A percentile compares a stretch with the other conserved stretches of the same genome.
These are phyloP conservation scores for Thunnus maccoyii DNA, from an alignment of 2,113 vertebrate species.

Conservation along the genomic window DNA sequence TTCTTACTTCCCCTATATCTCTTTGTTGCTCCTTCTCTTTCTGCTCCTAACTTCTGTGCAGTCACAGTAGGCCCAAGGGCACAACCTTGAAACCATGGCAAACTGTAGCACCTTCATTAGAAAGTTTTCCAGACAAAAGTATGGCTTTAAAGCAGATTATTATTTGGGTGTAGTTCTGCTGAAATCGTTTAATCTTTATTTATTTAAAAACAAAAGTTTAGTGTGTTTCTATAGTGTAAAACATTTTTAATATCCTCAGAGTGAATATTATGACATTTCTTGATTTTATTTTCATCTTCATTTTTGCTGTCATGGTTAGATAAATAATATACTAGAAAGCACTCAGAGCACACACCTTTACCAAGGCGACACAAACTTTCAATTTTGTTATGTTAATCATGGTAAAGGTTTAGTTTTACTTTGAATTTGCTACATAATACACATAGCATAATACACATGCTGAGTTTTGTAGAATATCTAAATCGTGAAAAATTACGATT, in stretches of 20 bases:
- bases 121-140: constrained; percentile 46
- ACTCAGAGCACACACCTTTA: too few relatives aligned
- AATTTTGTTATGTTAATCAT: too few relatives aligned
- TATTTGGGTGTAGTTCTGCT: neutral
- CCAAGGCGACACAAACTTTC: too few relatives aligned
- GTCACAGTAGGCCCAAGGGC: constrained; percentile 61
- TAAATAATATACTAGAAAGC: neutral
- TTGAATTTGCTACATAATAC: too few relatives aligned
- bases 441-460: too few relatives aligned
- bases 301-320: constrained; percentile 1
- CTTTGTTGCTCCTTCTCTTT: constrained; percentile 50
- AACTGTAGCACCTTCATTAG: constrained; percentile 43
- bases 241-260: neutral
- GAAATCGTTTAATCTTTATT: constrained; percentile 15
- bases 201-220: neutral
- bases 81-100: constrained; percentile 65
- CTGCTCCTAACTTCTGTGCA: constrained; percentile 43
- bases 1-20: constrained; percentile 40
- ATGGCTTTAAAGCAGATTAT: constrained; percentile 9
- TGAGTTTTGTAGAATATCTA: too few relatives aligned
- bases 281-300: neutral
- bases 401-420: too few relatives aligned
- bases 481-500: too few relatives aligned
- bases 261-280: neutral
- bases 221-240: neutral